phyloP scores from a whole-genome alignment of 2,797 vertebrate genomes.

The Siniperca undulata region DNA sequence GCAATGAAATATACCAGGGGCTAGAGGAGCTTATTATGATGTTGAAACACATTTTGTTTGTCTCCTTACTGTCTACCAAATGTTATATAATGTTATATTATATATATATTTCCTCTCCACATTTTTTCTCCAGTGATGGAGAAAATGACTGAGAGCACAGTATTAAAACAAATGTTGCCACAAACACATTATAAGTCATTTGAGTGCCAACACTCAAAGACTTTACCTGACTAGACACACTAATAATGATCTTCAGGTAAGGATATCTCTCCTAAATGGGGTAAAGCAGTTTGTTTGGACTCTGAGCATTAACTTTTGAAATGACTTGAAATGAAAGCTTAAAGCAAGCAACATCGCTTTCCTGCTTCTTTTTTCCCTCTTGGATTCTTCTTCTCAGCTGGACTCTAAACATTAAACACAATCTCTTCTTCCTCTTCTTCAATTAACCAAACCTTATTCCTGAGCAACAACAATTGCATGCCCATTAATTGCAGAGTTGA shows the following conservation, averaged over 20 bases:
- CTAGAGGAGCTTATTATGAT: not conserved
- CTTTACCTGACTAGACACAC: not conserved
- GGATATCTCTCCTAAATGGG: not conserved
- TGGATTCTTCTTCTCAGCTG: slow-evolving; percentile 23
- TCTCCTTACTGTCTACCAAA: not conserved
- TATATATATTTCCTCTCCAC: not conserved
- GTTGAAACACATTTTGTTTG: not conserved
- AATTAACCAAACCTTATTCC: slow-evolving; percentile 76
- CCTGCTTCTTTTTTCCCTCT: not conserved
- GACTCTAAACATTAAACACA: slow-evolving; percentile 11
- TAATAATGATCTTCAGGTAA: not conserved
- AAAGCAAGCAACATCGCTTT: not conserved
- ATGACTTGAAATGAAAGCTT: not conserved
- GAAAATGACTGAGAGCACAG: not conserved
- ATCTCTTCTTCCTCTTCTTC: slow-evolving; percentile 45
- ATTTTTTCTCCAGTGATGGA: not conserved
- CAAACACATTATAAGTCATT: not conserved
- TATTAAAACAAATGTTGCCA: not conserved
- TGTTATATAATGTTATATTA: not conserved
- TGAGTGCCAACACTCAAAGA: not conserved
- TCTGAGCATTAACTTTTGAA: slow-evolving; percentile 10
- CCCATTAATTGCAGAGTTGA: slow-evolving; percentile 87
- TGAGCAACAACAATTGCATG: slow-evolving; percentile 60
- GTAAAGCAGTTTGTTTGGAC: not conserved
- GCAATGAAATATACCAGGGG: no score